Evolutionary conservation across 2,888 invertebrate genomes (phyloP).

Genomic region (Hydroisotoma schaefferi): DNA sequence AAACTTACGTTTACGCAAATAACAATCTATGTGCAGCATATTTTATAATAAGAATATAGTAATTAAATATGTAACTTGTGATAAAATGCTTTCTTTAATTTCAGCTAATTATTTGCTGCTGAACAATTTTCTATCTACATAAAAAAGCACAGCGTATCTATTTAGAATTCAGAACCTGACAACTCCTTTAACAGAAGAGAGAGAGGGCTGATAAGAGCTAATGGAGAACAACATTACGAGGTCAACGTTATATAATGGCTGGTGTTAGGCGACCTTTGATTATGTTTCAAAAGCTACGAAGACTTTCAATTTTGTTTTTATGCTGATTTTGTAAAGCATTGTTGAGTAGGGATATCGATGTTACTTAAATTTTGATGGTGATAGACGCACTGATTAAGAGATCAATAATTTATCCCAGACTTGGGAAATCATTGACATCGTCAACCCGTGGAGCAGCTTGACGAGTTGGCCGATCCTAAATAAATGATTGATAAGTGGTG

Average conservation of each 20-base stretch:
- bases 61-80: not conserved
- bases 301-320: not conserved
- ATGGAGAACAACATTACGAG: constrained; percentile 10
- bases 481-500: constrained; percentile 16
- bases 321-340: constrained; percentile 9
- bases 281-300: not conserved
- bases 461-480: constrained; percentile 48
- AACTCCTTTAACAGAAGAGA: constrained; percentile 10
- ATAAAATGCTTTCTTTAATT: not conserved
- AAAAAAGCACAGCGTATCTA: constrained; percentile 6
- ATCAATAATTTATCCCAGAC: constrained; percentile 1
- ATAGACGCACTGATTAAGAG: not conserved
- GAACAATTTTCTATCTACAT: not conserved
- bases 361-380: not conserved
- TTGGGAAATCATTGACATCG: constrained; percentile 90
- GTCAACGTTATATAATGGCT: not conserved
- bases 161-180: not conserved
- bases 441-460: constrained; percentile 74
- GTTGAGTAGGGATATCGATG: constrained; percentile 1
- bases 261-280: too few species aligned
- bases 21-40: constrained; percentile 1
- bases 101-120: not conserved
- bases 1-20: too few species aligned
- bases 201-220: constrained; percentile 18
- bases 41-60: constrained; percentile 2